Base-by-base conservation (phyloP, 2,797 vertebrate genomes). In the Tenualosa ilisha region DNA sequence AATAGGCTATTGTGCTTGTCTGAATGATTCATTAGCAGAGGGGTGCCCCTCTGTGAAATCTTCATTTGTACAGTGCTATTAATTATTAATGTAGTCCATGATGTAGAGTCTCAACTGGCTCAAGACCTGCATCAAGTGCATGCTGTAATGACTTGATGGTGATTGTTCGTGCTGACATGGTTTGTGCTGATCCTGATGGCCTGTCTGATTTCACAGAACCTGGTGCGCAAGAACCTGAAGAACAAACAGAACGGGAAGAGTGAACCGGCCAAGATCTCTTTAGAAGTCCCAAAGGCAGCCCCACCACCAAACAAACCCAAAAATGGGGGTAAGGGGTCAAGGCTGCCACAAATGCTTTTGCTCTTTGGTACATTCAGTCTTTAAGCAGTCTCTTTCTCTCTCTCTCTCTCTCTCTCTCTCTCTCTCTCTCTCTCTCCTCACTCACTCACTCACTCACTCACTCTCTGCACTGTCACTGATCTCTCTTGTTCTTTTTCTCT, bases 201-300 rank as follows among this genome's bases (percentile, higher is more conserved):
- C 63, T 86, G 53, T 86, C 81, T 81, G 81, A 46, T 31, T 17
- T 40, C 49, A 31, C 81, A 96, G 96, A 95, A 93, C 90, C 85
- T 94, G 86, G 92, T 95, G 81, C 94, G 92, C 87, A 93, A 94
- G 86, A 95, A 95, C 92, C 88, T 95, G 68, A 95, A 92, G 90
- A 95, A 94, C 91, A 94, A 93, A 89, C 87, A 89, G 82, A 91
- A 22, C 54, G 85, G 50, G 22, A 86, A 31, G 43, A 87, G 88
- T 24, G 88, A 90, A 81, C 91, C 85, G 83, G 82, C 81, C 37
- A 87, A 86, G 81, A 26, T 9, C 9, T 22, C 83, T 40, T 81
- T 83, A 61, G 84, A 85, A 54, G 87, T 86, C 56, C 86, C 85
- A 79, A 90, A 85, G 59, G 85, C 89, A 54, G 12, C 53, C 24